Evolutionary conservation across 2,888 invertebrate species (phyloP), one percentile per base, ranked within the genome.

Genomic region (Callyntrura sp.): DNA sequence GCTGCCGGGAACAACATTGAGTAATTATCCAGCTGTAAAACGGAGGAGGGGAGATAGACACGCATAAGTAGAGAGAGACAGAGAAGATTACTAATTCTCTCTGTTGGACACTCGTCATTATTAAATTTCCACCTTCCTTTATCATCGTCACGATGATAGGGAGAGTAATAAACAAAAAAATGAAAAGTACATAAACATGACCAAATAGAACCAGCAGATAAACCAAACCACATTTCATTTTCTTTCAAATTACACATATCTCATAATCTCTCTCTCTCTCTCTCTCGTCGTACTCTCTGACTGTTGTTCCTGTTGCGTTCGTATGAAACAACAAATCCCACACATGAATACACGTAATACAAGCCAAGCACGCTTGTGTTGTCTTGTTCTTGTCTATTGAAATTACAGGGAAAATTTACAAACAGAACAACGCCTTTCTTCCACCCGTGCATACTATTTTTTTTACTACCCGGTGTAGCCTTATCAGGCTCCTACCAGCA

Each of bases 151-250:
- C 6, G 35, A 17, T 43, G 17, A 51, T 51, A 23, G 51, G 0
- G 20, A 28, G 35, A 35, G 35, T 60, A 60, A 79, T 57, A 57
- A 57, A 79, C 73, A 14, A 57, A 60, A 25, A 79, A 57, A 43
- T 57, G 35, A 35, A 35, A 35, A 35, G 35, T 35, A 35, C 35
- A 35, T 35, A 57, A 57, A 11, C 35, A 28, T 79, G n/a, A 4
- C 28, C 55, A 35, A 14, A 78, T 4, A 70, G 43, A 14, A 23
- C 14, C 28, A 20, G 35, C 11, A 79, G 20, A 60, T 17, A 43
- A 79, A 79, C 35, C 28, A 60, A 60, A 79, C 60, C 57, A 79
- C 60, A 60, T 79, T 79, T 79, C 79, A 79, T 79, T 79, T 79
- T 55, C 68, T 60, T 20, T 65, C 5, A 65, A 51, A 76, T 23